Evolutionary conservation across 2,797 vertebrate genomes (phyloP).

Genomic region (Podarcis siculus): DNA sequence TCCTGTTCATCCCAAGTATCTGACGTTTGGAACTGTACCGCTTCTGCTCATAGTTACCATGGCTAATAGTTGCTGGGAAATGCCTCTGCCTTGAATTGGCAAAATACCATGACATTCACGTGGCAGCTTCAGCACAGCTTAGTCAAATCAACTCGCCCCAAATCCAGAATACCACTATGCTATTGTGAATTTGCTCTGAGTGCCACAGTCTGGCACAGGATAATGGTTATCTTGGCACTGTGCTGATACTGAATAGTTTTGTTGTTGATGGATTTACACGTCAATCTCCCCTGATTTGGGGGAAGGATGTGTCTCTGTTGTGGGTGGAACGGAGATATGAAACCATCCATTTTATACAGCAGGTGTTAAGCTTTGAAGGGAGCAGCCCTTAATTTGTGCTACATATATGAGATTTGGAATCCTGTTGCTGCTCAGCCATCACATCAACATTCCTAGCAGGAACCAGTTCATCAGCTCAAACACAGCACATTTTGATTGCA

Average conservation of each 20-base stretch:
- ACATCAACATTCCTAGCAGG: constrained; percentile 65
- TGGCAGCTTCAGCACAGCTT: not conserved
- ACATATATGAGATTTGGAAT: constrained; percentile 62
- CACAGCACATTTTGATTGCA: constrained; percentile 66
- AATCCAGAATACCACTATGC: not conserved
- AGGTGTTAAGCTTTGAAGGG: constrained; percentile 60
- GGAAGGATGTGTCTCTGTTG: constrained; percentile 47
- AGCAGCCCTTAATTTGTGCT: constrained; percentile 63
- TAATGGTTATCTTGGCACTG: not conserved
- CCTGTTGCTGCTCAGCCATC: constrained; percentile 64
- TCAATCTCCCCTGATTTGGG: constrained; percentile 64
- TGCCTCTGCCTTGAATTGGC: not conserved
- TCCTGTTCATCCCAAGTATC: not conserved
- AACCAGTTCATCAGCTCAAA: constrained; percentile 69
- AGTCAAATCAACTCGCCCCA: not conserved
- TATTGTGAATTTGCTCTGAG: not conserved
- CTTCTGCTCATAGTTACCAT: not conserved
- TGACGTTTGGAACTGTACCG: not conserved
- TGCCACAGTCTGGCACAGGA: not conserved
- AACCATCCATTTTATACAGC: constrained; percentile 67
- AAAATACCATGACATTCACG: not conserved
- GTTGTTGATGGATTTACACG: constrained; percentile 63
- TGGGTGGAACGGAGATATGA: constrained; percentile 66
- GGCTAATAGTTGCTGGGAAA: not conserved
- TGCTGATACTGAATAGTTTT: constrained; percentile 57